Conservation (phyloP, 2,888 invertebrate genomes). For the Nomada ruficornis region DNA sequence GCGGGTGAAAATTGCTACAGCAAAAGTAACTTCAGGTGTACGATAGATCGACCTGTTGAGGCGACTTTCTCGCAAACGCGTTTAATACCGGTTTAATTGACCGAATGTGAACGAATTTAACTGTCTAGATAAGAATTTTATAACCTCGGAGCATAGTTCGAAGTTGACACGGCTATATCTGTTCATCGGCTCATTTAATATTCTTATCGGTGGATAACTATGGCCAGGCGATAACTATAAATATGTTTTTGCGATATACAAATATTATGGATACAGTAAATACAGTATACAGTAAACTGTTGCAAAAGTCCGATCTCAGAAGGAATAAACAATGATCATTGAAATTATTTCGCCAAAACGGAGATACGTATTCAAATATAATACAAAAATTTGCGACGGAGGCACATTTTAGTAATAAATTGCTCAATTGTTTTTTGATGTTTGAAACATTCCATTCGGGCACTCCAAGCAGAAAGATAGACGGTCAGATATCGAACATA, state of each 20-base stretch:
- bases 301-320: background rate
- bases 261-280: background rate
- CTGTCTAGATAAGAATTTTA: conserved; percentile 47
- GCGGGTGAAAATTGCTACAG: conserved; percentile 21
- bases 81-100: conserved; percentile 62
- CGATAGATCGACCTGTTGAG: conserved; percentile 35
- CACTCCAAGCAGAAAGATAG: conserved; percentile 6
- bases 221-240: background rate
- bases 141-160: conserved; percentile 27
- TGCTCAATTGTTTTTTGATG: too few relatives aligned
- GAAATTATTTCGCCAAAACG: background rate
- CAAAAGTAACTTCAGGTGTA: conserved; percentile 33
- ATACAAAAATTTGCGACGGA: too few relatives aligned
- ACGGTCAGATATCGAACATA: conserved; percentile 4
- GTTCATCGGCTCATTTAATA: conserved; percentile 21
- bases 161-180: conserved; percentile 40
- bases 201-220: background rate
- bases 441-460: too few relatives aligned
- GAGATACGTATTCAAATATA: background rate
- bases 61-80: conserved; percentile 62
- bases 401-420: too few relatives aligned
- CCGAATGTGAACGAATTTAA: conserved; percentile 44
- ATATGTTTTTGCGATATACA: background rate
- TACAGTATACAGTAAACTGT: background rate
- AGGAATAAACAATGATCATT: background rate